These are phyloP conservation scores for Xiphophorus maculatus DNA, from an alignment of 2,113 vertebrate species.

Conservation along the genomic window DNA sequence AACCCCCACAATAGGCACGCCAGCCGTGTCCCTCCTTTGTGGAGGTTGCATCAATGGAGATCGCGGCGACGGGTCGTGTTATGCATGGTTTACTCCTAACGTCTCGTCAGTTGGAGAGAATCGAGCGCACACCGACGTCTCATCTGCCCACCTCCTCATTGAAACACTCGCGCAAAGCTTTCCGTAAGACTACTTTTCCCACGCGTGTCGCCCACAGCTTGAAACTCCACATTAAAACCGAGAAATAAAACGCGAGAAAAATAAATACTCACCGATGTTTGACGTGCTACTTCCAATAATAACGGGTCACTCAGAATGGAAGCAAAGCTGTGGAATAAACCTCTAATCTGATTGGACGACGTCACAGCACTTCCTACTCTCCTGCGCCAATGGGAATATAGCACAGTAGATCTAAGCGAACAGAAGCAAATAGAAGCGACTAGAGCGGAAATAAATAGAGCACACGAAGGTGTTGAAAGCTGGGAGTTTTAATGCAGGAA, in stretches of 20 bases:
- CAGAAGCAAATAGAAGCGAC: not conserved
- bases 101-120: not conserved
- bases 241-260: not conserved
- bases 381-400: constrained; percentile 44
- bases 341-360: constrained; percentile 60
- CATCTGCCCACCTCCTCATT: constrained; percentile 13
- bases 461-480: no score
- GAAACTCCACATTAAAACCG: not conserved
- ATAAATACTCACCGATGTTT: constrained; percentile 63
- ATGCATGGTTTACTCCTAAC: constrained; percentile 20
- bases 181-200: not conserved
- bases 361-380: constrained; percentile 54
- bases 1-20: not conserved
- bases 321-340: constrained; percentile 54
- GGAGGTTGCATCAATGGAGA: not conserved
- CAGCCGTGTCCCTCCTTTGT: not conserved
- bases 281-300: constrained; percentile 52
- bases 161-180: not conserved
- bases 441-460: not conserved
- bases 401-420: constrained; percentile 6
- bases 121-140: constrained; percentile 21
- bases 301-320: constrained; percentile 62
- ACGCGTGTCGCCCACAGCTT: no score
- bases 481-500: no score
- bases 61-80: not conserved